Percentiles rank a stretch among this genome's conserved stretches.
phyloP scores from a whole-genome alignment of 2,113 vertebrate species.

The Eretmochelys imbricata region DNA sequence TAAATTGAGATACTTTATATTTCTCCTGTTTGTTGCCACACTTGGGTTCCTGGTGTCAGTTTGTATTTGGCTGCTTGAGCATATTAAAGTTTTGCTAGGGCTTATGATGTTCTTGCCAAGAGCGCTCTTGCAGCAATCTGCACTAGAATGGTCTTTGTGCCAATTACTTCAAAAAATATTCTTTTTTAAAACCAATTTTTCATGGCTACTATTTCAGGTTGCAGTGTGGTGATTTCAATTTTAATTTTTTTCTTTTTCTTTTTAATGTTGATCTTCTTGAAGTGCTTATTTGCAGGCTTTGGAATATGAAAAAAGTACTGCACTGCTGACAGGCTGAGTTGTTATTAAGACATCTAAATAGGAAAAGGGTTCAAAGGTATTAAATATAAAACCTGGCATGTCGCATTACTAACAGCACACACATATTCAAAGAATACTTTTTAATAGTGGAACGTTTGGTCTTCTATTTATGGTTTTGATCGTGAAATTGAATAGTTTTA shows the following conservation, averaged over 20 bases:
- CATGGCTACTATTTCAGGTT: conserved; percentile 80
- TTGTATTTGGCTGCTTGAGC: conserved; percentile 88
- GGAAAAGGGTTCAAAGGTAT: conserved; percentile 22
- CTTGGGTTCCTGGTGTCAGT: conserved; percentile 85
- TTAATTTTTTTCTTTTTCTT: conserved; percentile 70
- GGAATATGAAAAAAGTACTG: conserved; percentile 55
- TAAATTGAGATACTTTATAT: conserved; percentile 85
- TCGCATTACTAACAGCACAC: conserved; percentile 48
- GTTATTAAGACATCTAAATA: conserved; percentile 53
- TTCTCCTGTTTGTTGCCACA: conserved; percentile 79
- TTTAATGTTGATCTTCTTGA: conserved; percentile 68
- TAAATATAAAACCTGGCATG: conserved; percentile 49
- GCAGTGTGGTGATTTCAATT: conserved; percentile 76
- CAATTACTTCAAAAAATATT: conserved; percentile 87
- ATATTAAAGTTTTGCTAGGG: conserved; percentile 88
- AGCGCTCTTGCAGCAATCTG: conserved; percentile 88
- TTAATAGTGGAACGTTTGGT: conserved; percentile 50
- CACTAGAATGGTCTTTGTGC: conserved; percentile 80
- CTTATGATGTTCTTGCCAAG: conserved; percentile 91
- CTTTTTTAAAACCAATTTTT: conserved; percentile 78
- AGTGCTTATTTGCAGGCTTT: conserved; percentile 53
- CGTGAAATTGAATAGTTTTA: conserved; percentile 26
- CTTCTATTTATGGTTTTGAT: conserved; percentile 2
- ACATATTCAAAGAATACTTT: conserved; percentile 65
- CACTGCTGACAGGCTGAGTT: conserved; percentile 42